These are phyloP conservation scores for Papilio xuthus DNA, from an alignment of 1,140 invertebrate species.

Conservation along the genomic window DNA sequence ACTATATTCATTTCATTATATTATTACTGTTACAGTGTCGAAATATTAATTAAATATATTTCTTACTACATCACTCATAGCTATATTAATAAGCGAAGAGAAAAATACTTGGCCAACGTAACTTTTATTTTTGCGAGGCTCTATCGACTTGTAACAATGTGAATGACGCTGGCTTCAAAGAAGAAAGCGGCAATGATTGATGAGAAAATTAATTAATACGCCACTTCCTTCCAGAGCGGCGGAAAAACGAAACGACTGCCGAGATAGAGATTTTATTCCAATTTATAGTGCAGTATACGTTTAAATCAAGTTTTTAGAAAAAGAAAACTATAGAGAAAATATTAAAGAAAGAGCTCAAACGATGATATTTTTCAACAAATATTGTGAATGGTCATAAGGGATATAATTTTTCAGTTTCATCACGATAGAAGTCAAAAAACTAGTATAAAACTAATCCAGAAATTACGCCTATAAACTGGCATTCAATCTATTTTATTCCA, in stretches of 20 bases:
- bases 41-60: constrained; percentile 32
- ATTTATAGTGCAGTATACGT: constrained; percentile 38
- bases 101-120: constrained; percentile 44
- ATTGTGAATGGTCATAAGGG: not conserved
- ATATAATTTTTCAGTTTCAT: not conserved
- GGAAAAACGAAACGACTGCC: constrained; percentile 58
- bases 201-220: constrained; percentile 78
- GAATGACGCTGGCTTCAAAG: constrained; percentile 66
- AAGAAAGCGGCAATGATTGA: constrained; percentile 74
- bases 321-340: not conserved
- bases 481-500: constrained; percentile 1
- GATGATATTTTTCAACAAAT: not conserved
- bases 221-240: constrained; percentile 61
- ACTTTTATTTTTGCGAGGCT: constrained; percentile 64
- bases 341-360: not conserved
- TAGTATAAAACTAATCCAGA: not conserved
- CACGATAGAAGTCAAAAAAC: too few relatives aligned
- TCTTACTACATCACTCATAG: constrained; percentile 36
- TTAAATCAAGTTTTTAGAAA: not conserved
- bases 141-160: constrained; percentile 68
- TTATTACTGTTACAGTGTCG: not conserved
- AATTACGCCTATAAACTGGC: not conserved
- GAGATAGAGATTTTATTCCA: constrained; percentile 42
- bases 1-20: not conserved
- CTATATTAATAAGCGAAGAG: constrained; percentile 40